These are phyloP conservation scores for Rissa tridactyla DNA, from an alignment of 2,113 vertebrate species.

Conservation along the genomic window DNA sequence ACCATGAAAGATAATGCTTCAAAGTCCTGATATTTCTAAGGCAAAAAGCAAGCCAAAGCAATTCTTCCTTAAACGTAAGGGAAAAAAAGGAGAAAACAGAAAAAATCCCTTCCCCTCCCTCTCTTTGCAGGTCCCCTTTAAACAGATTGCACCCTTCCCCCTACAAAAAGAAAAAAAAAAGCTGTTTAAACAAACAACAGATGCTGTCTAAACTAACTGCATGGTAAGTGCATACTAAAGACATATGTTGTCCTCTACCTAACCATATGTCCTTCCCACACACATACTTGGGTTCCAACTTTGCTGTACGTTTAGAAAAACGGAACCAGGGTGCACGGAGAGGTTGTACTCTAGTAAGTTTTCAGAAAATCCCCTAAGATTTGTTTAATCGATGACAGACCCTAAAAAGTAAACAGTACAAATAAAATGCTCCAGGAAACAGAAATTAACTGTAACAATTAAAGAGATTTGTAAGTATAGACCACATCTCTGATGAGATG, in stretches of 20 bases:
- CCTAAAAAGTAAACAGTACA: not conserved
- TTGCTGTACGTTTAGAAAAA: not conserved
- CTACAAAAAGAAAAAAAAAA: not conserved
- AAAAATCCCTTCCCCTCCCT: not conserved
- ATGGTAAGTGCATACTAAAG: slow-evolving; percentile 54
- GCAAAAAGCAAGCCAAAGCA: slow-evolving; percentile 20
- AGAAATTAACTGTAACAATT: not conserved
- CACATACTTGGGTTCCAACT: not conserved
- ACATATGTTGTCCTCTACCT: slow-evolving; percentile 54
- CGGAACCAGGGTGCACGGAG: not conserved
- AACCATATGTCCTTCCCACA: slow-evolving; percentile 60
- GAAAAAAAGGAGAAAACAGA: not conserved
- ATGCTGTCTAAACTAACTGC: slow-evolving; percentile 54
- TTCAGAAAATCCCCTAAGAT: not conserved
- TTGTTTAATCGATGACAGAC: not conserved
- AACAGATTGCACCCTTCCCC: slow-evolving; percentile 11
- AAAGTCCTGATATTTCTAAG: slow-evolving; percentile 9
- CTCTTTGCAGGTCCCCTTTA: slow-evolving; percentile 6
- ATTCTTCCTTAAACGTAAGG: not conserved
- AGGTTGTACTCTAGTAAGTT: not conserved
- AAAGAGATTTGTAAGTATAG: not conserved
- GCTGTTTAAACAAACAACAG: slow-evolving; percentile 67
- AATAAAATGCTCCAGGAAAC: slow-evolving; percentile 25
- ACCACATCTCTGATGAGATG: not conserved
- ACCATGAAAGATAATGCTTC: not conserved